Conservation (phyloP, 2,113 vertebrate species). For the Oncorhynchus clarkii region DNA sequence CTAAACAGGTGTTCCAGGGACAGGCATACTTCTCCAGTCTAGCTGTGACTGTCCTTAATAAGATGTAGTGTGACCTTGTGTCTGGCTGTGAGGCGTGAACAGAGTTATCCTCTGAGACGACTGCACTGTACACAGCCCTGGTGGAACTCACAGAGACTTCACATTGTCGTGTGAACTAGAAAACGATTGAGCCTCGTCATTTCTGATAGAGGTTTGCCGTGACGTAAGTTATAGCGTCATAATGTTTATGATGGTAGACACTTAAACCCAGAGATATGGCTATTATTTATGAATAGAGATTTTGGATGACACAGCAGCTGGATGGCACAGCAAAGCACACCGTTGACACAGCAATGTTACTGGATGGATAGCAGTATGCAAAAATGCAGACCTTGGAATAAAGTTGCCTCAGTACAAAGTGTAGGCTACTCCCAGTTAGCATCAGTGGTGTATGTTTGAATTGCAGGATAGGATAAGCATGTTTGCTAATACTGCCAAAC, state of each 20-base stretch:
- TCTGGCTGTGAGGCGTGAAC: constrained; percentile 13
- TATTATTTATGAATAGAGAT: no score
- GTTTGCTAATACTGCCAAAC: neutral
- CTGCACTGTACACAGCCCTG: neutral
- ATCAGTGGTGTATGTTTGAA: neutral
- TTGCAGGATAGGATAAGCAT: neutral
- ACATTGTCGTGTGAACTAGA: no score
- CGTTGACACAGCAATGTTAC: neutral
- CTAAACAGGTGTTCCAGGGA: neutral
- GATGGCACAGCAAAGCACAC: no score
- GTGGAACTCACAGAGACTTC: no score
- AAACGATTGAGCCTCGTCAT: no score
- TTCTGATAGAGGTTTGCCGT: no score
- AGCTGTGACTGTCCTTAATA: constrained; percentile 47
- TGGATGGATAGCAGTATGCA: neutral
- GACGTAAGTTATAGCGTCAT: no score
- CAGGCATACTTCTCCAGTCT: constrained; percentile 21
- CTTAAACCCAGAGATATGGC: no score
- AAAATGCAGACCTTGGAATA: neutral
- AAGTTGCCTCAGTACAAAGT: neutral
- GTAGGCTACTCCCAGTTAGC: neutral
- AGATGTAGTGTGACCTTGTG: constrained; percentile 18
- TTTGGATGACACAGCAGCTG: neutral
- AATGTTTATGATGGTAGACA: no score
- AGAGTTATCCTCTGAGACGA: constrained; percentile 15